Base-by-base conservation (phyloP, 2,113 vertebrate species). In the Nycticryphes semicollaris region DNA sequence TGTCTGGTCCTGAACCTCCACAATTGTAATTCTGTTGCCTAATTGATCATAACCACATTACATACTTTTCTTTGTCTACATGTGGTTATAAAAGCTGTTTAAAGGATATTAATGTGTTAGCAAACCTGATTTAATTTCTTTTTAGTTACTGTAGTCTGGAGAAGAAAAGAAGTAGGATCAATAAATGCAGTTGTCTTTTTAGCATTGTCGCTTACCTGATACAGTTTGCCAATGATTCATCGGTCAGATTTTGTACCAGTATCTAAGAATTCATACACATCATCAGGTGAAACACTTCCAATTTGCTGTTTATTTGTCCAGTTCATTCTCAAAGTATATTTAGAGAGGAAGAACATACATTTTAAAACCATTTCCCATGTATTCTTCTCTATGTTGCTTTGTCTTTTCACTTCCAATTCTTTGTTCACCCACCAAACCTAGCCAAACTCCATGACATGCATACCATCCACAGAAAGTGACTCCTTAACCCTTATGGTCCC, bases 101-200 rank as follows among this genome's bases (percentile, higher is more conserved):
- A 88, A 89, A 87, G 48, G 62, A 87, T 93, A 94, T 89, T 89
- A 95, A 91, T 87, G 24, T 91, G 39, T 76, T 93, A 64, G 53
- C 53, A 95, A 95, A 79, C 48, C 60, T 68, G 51, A 91, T 87
- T 92, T 79, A 89, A 89, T 93, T 57, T 19, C 33, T 79, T 78
- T 78, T 88, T 72, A 80, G n/a, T 93, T 94, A 62, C 28, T 88
- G 37, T 68, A 91, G 47, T 92, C 45, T 70, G 56, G 41, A 69
- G 37, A 87, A 90, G 60, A 72, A 43, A n/a, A 93, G 22, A 12
- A 37, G 73, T 33, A 66, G 16, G 74, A 93, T 94, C 88, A 89
- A 95, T 95, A 96, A 80, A 85, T 27, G 19, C 64, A 91, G 60
- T 70, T 94, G 76, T 75, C 59, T 81, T 94, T 90, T 92, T 35